A percentile compares a stretch with the other conserved stretches of the same genome.
These are phyloP conservation scores for Lepeophtheirus salmonis DNA, from an alignment of 1,140 invertebrate genomes.

Conservation along the genomic window DNA sequence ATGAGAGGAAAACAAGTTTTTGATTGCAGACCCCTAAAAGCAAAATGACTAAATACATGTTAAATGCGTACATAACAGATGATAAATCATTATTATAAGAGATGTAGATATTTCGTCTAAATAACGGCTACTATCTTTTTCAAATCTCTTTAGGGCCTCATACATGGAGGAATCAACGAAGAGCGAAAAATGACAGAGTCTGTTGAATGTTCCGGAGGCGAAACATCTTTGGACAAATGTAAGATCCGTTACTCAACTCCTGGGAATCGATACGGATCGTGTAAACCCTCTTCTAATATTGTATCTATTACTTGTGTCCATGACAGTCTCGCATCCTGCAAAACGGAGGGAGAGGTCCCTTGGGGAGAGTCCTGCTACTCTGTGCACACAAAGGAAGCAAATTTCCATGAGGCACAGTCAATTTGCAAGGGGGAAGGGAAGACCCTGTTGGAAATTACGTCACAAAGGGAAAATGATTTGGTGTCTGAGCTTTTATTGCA, in stretches of 20 bases:
- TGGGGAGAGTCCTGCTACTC: slow-evolving; percentile 32
- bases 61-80: no score
- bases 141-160: slow-evolving; percentile 19
- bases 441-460: slow-evolving; percentile 33
- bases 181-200: slow-evolving; percentile 17
- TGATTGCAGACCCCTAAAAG: no score
- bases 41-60: no score
- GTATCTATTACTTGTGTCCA: slow-evolving; percentile 25
- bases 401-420: slow-evolving; percentile 30
- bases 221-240: slow-evolving; percentile 32
- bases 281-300: slow-evolving; percentile 27
- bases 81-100: no score
- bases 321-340: slow-evolving; percentile 31
- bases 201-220: slow-evolving; percentile 31
- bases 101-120: no score
- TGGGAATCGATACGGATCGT: slow-evolving; percentile 26
- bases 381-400: slow-evolving; percentile 24
- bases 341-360: slow-evolving; percentile 30
- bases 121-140: no score
- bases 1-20: no score
- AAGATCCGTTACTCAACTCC: slow-evolving; percentile 23
- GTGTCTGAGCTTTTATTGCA: slow-evolving; percentile 34
- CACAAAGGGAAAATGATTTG: slow-evolving; percentile 39
- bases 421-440: slow-evolving; percentile 25
- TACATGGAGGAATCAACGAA: slow-evolving; percentile 21